These are phyloP conservation scores for Fratercula arctica DNA, from an alignment of 2,797 vertebrate genomes.

Conservation along the genomic window DNA sequence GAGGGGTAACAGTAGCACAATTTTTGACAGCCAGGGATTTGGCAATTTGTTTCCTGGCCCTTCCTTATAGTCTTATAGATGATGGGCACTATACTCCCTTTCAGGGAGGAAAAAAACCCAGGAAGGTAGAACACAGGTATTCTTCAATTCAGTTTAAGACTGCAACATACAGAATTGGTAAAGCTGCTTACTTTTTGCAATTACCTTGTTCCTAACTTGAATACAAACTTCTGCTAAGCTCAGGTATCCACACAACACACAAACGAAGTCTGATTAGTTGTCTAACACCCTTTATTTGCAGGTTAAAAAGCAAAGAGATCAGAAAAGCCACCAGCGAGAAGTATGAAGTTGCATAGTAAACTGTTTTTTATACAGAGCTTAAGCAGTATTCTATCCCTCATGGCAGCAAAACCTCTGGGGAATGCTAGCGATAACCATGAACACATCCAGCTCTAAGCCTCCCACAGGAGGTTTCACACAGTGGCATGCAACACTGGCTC, in stretches of 20 bases:
- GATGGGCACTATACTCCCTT: background rate
- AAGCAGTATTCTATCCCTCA: background rate
- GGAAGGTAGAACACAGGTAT: background rate
- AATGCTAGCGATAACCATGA: background rate
- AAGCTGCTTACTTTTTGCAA: background rate
- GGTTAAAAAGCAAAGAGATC: background rate
- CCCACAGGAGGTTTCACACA: background rate
- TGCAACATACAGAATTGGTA: background rate
- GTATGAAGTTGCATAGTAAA: background rate
- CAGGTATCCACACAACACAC: background rate
- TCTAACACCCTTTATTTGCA: background rate
- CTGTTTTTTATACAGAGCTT: background rate
- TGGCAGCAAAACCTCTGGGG: background rate
- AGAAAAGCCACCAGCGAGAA: background rate
- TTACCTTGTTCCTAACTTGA: background rate
- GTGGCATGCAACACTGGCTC: accelerated
- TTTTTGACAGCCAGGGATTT: background rate
- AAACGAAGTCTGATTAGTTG: background rate
- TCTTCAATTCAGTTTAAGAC: background rate
- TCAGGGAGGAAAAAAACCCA: background rate
- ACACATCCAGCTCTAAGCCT: background rate
- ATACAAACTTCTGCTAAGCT: background rate
- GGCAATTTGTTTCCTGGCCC: background rate
- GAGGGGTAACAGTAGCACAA: background rate
- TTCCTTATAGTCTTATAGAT: background rate